Percentiles rank a stretch among this genome's conserved stretches.
phyloP scores from a whole-genome alignment of 1,140 invertebrate species.

The Drosophila kikkawai region DNA sequence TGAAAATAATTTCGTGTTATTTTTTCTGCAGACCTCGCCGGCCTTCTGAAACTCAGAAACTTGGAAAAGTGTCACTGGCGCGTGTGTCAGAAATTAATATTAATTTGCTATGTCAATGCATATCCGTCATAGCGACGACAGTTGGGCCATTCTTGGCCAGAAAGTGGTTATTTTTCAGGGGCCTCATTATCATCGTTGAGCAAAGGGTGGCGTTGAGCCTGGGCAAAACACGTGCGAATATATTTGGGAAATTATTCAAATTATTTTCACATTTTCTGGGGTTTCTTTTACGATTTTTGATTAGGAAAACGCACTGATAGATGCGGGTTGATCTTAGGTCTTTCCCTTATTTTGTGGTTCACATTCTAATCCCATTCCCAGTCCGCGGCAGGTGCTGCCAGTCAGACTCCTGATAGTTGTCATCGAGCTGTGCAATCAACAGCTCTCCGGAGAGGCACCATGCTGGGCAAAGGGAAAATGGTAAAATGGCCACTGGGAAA shows the following conservation, averaged over 20 bases:
- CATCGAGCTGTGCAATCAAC: constrained; percentile 49
- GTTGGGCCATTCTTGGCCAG: constrained; percentile 45
- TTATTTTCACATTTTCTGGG: constrained; percentile 57
- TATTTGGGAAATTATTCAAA: constrained; percentile 54
- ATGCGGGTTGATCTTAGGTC: constrained; percentile 12
- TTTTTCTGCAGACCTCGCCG: constrained; percentile 45
- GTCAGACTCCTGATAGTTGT: constrained; percentile 44
- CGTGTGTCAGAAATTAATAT: constrained; percentile 85
- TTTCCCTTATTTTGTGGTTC: constrained; percentile 1
- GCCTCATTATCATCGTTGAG: constrained; percentile 61
- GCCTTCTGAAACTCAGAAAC: background rate
- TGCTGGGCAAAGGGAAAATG: constrained; percentile 40
- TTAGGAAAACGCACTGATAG: constrained; percentile 32
- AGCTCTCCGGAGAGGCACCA: constrained; percentile 46
- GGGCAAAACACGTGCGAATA: constrained; percentile 50
- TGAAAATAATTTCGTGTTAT: constrained; percentile 78
- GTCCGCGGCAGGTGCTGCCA: constrained; percentile 43
- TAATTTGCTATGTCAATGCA: constrained; percentile 84
- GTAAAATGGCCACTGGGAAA: constrained; percentile 11
- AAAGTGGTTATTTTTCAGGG: constrained; percentile 72
- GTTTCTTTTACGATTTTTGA: constrained; percentile 30
- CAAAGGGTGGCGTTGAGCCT: constrained; percentile 38
- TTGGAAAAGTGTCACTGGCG: constrained; percentile 69
- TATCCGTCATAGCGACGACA: constrained; percentile 74
- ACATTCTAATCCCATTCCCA: background rate